Percentiles rank a stretch among this genome's conserved stretches.
These are phyloP conservation scores for Protophormia terraenovae DNA, from an alignment of 2,888 invertebrate species.

Conservation along the genomic window DNA sequence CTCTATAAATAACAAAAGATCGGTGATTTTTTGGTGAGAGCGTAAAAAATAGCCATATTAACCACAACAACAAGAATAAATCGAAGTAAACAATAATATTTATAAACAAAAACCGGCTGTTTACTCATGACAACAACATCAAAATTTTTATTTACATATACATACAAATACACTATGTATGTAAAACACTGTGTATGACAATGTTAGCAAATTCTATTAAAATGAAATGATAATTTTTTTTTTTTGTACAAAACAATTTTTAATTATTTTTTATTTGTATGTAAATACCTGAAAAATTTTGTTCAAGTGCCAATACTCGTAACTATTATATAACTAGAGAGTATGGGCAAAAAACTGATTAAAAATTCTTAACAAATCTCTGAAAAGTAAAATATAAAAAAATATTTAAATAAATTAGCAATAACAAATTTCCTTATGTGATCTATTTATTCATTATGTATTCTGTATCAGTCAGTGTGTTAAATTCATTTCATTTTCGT, in stretches of 20 bases:
- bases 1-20: background rate
- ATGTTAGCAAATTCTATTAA: background rate
- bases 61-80: background rate
- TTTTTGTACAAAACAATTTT: background rate
- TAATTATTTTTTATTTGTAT: background rate
- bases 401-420: constrained; percentile 32
- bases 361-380: constrained; percentile 36
- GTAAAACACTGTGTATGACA: background rate
- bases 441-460: constrained; percentile 55
- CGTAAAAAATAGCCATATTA: background rate
- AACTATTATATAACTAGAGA: background rate
- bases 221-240: background rate
- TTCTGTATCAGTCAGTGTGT: constrained; percentile 49
- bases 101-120: constrained; percentile 36
- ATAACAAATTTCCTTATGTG: constrained; percentile 51
- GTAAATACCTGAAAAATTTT: background rate
- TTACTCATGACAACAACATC: constrained; percentile 21
- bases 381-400: background rate
- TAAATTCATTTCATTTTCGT: constrained; percentile 30
- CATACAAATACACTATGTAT: background rate
- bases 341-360: background rate
- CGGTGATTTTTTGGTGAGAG: background rate
- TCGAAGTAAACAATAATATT: background rate
- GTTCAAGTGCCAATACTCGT: constrained; percentile 19
- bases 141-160: background rate